Base-by-base conservation (phyloP, 2,888 invertebrate species). In the Agrotis ipsilon region DNA sequence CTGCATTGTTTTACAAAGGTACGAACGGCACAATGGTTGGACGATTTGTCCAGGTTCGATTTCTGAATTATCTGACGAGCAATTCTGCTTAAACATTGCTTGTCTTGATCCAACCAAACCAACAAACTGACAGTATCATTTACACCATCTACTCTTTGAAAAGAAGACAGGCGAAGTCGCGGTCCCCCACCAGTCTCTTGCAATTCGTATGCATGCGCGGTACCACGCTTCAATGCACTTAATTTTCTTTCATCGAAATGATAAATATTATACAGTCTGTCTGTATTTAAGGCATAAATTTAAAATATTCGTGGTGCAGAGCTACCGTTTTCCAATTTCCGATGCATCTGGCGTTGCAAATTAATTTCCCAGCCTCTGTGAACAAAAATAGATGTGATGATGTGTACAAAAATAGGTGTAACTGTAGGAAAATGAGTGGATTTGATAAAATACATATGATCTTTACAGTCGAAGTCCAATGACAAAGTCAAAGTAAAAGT, bases 311-410 rank as follows among this genome's bases (percentile, higher is more conserved):
- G 32, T 59, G 21, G 9, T 52, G 43, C 52, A 75, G 48, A 58
- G 43, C 11, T 19, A 24, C 45, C 45, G 32, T 45, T 70, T 75
- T 70, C 60, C 69, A 63, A 75, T 75, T 75, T 75, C 74, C 74
- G 74, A 75, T 75, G 59, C 75, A 75, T 69, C 52, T 60, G 60
- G 18, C 59, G 60, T 51, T 61, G 55, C n/a, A 32, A 73, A 73
- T 68, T 60, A 74, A 68, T 61, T 73, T 73, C 32, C 68, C 68
- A 60, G 49, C 4, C n/a, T 21, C 49, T 24, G 55, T 49, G 49
- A 60, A 73, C 48, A 67, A 55, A n/a, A n/a, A n/a, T n/a, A n/a
- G n/a, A n/a, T n/a, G n/a, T n/a, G n/a, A n/a, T n/a, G n/a, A n/a
- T n/a, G n/a, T n/a, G n/a, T 49, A 67, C 19, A 49, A 45, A 72